Percentiles rank a stretch among this genome's conserved stretches.
phyloP scores from a whole-genome alignment of 2,888 invertebrate species.

The Caenorhabditis afra region DNA sequence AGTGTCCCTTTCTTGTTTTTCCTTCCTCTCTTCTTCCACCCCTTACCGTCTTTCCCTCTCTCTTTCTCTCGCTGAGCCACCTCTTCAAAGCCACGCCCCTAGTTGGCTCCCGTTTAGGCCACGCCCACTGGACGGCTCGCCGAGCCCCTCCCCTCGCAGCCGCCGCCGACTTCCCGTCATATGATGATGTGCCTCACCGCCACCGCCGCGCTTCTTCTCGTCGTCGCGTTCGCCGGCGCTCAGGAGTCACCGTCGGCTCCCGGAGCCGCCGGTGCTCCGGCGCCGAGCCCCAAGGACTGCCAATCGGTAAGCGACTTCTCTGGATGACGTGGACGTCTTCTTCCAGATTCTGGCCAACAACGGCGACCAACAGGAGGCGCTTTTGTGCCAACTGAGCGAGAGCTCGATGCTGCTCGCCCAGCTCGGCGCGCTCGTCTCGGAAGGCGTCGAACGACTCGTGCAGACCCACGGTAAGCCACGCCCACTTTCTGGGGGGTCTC shows the following conservation, averaged over 20 bases:
- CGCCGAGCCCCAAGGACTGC: constrained; percentile 50
- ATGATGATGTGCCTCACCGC: constrained; percentile 57
- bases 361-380: constrained; percentile 71
- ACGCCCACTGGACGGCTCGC: constrained; percentile 15
- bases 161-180: constrained; percentile 11
- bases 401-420: constrained; percentile 74
- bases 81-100: constrained; percentile 26
- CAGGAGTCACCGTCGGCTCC: constrained; percentile 25
- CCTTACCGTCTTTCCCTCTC: too few relatives aligned
- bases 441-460: constrained; percentile 78
- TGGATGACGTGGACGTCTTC: neutral
- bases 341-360: constrained; percentile 70
- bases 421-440: constrained; percentile 77
- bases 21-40: constrained; percentile 8
- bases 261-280: constrained; percentile 16
- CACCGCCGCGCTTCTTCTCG: constrained; percentile 35
- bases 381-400: constrained; percentile 77
- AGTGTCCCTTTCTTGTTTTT: constrained; percentile 1
- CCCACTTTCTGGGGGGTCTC: too few relatives aligned
- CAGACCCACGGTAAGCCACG: constrained; percentile 71
- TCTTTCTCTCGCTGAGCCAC: constrained; percentile 14
- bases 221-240: constrained; percentile 27
- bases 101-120: neutral
- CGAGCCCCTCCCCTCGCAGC: neutral
- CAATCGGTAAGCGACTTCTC: constrained; percentile 43